Base-by-base conservation (phyloP, 2,888 invertebrate species). In the Drosophila cyrtoloma region DNA sequence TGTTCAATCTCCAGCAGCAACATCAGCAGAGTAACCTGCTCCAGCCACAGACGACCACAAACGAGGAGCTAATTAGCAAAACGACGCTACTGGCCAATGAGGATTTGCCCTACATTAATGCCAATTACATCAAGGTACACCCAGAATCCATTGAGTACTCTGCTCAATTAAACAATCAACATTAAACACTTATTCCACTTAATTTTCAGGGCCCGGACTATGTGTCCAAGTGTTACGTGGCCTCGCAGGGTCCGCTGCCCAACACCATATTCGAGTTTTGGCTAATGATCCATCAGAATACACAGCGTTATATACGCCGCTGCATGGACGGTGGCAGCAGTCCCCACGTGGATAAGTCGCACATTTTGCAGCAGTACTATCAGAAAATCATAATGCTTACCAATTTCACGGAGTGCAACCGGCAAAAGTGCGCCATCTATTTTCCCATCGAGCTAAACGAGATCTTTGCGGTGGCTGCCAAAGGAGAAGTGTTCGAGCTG, bases 231-330 rank as follows among this genome's bases (percentile, higher is more conserved):
- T 96, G 97, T 55, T 98, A 97, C 93, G 97, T 98, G 70, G 98
- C 98, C 19, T 98, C 98, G 0, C 98, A 98, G 93, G 98, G 98
- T 12, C 98, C 98, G 1, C 95, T 98, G 92, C 95, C 96, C 32
- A 97, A 98, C 93, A 98, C 98, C 0, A 96, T 98, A 62, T 96
- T 95, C 82, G 98, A 98, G 92, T 98, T 98, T 93, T 98, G 98
- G 98, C 95, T 95, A 42, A 97, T 98, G 98, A 95, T 98, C 7
- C 93, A 94, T 63, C 95, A 95, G 89, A 95, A 95, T 88, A 93
- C 91, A 35, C 87, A 68, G 84, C 94, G 88, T 67, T 91, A 91
- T 65, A 86, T 92, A 33, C 77, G 86, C 0, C 86, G 92, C 52
- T 85, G 84, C 67, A 67, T 84, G 35, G 87, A 91, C 64, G 82